Percentiles rank a stretch among this genome's conserved stretches.
Evolutionary conservation across 2,113 vertebrate species (phyloP).

Genomic region (Rhabdomys dilectus): DNA sequence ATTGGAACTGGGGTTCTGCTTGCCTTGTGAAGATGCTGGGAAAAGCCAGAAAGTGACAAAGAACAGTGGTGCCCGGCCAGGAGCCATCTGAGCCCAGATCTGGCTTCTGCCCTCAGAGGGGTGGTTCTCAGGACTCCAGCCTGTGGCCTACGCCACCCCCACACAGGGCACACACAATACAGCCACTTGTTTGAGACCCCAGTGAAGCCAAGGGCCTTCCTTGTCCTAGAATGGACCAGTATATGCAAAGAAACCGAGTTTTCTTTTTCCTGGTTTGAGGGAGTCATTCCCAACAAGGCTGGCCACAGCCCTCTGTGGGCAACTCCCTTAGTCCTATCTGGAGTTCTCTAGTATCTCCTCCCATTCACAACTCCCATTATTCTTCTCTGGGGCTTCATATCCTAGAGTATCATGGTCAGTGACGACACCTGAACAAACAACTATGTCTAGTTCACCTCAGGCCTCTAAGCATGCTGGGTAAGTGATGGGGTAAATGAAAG

Average conservation of each 20-base stretch:
- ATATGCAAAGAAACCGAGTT: background rate
- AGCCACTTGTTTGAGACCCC: slow-evolving; percentile 63
- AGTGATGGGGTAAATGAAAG: background rate
- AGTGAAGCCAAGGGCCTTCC: background rate
- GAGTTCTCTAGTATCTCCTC: background rate
- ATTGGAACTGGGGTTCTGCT: background rate
- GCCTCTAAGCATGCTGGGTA: background rate
- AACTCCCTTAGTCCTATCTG: background rate
- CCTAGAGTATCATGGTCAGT: background rate
- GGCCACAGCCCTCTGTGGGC: fast-evolving
- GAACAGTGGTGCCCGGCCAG: slow-evolving; percentile 19
- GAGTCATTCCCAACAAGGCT: background rate
- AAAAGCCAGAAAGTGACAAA: background rate
- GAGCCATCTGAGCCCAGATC: slow-evolving; percentile 36
- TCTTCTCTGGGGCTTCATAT: background rate
- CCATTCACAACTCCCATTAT: background rate
- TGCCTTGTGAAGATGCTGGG: background rate
- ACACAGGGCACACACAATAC: slow-evolving; percentile 64
- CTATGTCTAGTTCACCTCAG: background rate
- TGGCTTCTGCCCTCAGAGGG: slow-evolving; percentile 57
- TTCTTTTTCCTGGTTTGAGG: background rate
- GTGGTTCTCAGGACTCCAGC: slow-evolving; percentile 70
- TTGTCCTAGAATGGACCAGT: slow-evolving; percentile 22
- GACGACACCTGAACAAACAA: background rate
- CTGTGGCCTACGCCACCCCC: slow-evolving; percentile 64